phyloP scores from a whole-genome alignment of 2,113 vertebrate genomes.

The Hiodon tergisus region DNA sequence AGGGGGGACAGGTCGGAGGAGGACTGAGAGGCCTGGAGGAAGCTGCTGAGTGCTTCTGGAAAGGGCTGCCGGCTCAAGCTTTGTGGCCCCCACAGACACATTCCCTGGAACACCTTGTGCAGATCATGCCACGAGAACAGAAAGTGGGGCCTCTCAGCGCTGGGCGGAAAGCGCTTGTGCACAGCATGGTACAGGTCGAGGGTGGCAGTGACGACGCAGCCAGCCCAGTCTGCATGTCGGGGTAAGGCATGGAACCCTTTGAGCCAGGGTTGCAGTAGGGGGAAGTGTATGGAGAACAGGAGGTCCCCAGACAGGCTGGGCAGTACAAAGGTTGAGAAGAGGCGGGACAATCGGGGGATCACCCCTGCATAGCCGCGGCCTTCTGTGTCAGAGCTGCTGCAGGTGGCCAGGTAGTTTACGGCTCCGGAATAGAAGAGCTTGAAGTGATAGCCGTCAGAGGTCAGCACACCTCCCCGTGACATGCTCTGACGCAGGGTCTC shows the following conservation, averaged over 20 bases:
- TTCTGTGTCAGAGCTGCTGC: constrained; percentile 40
- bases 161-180: constrained; percentile 47
- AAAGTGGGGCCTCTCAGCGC: constrained; percentile 48
- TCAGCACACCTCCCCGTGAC: constrained; percentile 51
- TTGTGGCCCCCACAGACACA: constrained; percentile 56
- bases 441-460: constrained; percentile 44
- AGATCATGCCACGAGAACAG: constrained; percentile 68
- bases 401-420: constrained; percentile 63
- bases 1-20: constrained; percentile 3
- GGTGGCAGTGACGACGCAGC: constrained; percentile 63
- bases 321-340: constrained; percentile 69
- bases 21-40: neutral
- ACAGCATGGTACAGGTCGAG: constrained; percentile 56
- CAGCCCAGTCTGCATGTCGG: constrained; percentile 44
- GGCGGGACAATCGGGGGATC: constrained; percentile 64
- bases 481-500: constrained; percentile 73
- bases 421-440: constrained; percentile 43
- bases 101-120: constrained; percentile 65
- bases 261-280: constrained; percentile 62
- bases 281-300: constrained; percentile 60
- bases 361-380: constrained; percentile 34
- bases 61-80: neutral
- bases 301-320: constrained; percentile 45
- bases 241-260: constrained; percentile 46
- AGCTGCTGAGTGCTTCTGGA: constrained; percentile 1